Conservation (phyloP, 2,888 invertebrate species). For the Habroteleia sp. region DNA sequence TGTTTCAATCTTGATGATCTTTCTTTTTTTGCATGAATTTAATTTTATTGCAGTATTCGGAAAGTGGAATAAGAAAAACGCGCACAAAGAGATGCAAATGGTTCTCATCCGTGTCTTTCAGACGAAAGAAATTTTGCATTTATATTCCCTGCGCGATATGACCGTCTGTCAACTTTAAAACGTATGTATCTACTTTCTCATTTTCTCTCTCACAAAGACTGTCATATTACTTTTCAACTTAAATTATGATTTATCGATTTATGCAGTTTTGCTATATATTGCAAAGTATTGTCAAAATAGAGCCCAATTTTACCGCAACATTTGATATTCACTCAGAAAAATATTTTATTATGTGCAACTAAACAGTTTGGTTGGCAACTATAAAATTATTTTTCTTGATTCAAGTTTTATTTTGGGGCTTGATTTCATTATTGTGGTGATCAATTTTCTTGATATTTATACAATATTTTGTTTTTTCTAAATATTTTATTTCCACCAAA, state of each 20-base stretch:
- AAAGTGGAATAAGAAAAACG: neutral
- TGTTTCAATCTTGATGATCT: neutral
- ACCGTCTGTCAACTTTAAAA: slow-evolving; percentile 37
- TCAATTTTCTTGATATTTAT: too few species aligned
- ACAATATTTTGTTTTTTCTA: too few species aligned
- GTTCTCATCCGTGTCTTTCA: slow-evolving; percentile 21
- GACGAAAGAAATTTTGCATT: slow-evolving; percentile 22
- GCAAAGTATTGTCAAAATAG: too few species aligned
- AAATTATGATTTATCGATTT: slow-evolving; percentile 10
- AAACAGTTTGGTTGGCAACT: too few species aligned
- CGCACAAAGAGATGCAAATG: slow-evolving; percentile 44
- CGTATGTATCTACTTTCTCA: slow-evolving; percentile 18
- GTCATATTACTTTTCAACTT: slow-evolving; percentile 1
- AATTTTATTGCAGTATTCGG: slow-evolving; percentile 9
- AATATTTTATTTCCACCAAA: too few species aligned
- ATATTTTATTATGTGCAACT: too few species aligned
- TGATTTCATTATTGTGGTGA: too few species aligned
- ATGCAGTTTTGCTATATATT: too few species aligned
- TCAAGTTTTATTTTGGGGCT: too few species aligned
- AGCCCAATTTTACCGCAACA: too few species aligned
- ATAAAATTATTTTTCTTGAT: too few species aligned
- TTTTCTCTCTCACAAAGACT: slow-evolving; percentile 18
- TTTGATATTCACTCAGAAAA: too few species aligned
- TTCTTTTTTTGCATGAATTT: slow-evolving; percentile 7
- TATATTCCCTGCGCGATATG: slow-evolving; percentile 19